These are phyloP conservation scores for Climacteris rufus DNA, from an alignment of 2,113 vertebrate genomes.

Conservation along the genomic window DNA sequence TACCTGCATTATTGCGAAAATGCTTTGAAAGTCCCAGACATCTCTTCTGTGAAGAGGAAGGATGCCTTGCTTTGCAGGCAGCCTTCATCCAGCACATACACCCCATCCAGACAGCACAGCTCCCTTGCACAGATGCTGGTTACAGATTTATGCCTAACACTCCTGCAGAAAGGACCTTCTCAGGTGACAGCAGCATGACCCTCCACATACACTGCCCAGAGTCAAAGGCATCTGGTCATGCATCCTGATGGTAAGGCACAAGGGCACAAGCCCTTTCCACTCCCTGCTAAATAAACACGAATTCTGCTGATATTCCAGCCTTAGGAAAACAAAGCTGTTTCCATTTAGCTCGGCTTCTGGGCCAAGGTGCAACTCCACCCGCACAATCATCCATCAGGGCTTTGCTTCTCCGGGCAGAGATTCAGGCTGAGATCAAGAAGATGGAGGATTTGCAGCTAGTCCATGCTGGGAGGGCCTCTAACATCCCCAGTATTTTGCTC, in stretches of 20 bases:
- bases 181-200: background rate
- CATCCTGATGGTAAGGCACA: background rate
- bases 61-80: background rate
- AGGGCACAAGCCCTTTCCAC: background rate
- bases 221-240: background rate
- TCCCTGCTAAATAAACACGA: constrained; percentile 24
- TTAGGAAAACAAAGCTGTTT: constrained; percentile 63
- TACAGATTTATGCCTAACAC: background rate
- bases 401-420: constrained; percentile 28
- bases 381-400: background rate
- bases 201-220: background rate
- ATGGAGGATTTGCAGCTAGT: constrained; percentile 13
- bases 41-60: background rate
- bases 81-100: background rate
- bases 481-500: background rate
- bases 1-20: background rate
- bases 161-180: background rate
- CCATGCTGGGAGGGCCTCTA: background rate
- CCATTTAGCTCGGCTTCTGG: constrained; percentile 39
- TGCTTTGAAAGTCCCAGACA: background rate
- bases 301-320: constrained; percentile 35
- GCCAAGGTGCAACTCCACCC: constrained; percentile 38
- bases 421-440: constrained; percentile 30
- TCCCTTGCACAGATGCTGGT: background rate
- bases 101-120: background rate